Evolutionary conservation across 2,113 vertebrate genomes (phyloP).

Genomic region (Nothocercus nigrocapillus): DNA sequence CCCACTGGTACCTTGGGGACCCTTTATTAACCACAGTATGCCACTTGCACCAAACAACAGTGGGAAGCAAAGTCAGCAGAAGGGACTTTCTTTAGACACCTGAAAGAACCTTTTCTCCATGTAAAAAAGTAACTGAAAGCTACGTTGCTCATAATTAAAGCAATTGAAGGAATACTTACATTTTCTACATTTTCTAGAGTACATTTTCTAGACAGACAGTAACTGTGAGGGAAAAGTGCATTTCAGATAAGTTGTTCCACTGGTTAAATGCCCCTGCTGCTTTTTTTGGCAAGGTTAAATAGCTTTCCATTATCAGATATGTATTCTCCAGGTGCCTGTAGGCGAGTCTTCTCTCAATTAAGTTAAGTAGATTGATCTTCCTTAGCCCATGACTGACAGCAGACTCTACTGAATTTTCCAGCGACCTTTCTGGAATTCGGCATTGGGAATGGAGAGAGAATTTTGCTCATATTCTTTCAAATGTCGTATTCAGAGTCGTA

Average conservation of each 20-base stretch:
- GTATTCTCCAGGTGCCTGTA: background rate
- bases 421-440: background rate
- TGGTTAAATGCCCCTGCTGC: background rate
- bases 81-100: background rate
- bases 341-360: background rate
- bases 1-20: background rate
- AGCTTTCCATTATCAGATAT: background rate
- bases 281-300: background rate
- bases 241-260: background rate
- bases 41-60: conserved; percentile 30
- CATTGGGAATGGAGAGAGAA: background rate
- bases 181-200: too few species aligned
- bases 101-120: conserved; percentile 6
- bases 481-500: background rate
- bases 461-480: background rate
- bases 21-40: conserved; percentile 29
- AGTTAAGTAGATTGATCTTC: background rate
- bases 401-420: background rate
- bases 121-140: conserved; percentile 24
- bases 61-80: conserved; percentile 26
- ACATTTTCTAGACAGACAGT: background rate
- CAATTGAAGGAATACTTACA: conserved; percentile 29
- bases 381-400: background rate
- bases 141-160: conserved; percentile 56
- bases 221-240: background rate